Evolutionary conservation across 2,888 invertebrate genomes (phyloP).

Genomic region (Atherix ibis): DNA sequence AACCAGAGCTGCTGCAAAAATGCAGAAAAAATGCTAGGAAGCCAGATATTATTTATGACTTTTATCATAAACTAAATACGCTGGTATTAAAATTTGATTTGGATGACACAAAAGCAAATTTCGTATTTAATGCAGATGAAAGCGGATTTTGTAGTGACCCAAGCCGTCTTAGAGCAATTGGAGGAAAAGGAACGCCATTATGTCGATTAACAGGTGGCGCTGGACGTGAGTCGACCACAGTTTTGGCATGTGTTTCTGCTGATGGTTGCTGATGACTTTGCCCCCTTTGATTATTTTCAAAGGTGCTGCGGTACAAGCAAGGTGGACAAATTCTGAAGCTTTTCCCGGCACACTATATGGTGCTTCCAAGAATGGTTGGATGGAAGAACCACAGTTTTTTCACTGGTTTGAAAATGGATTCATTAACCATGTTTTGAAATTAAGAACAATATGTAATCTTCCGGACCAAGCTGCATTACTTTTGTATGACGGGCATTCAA

Average conservation of each 20-base stretch:
- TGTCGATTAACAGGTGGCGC: constrained; percentile 5
- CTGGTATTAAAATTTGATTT: too few species aligned
- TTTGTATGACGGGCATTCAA: constrained; percentile 7
- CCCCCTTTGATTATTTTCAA: constrained; percentile 7
- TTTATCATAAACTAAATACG: constrained; percentile 6
- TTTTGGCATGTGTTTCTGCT: constrained; percentile 6
- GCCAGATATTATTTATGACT: constrained; percentile 5
- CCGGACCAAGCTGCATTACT: constrained; percentile 5
- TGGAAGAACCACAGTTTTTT: constrained; percentile 1
- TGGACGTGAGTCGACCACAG: constrained; percentile 6
- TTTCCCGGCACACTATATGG: constrained; percentile 7
- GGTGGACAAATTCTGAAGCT: constrained; percentile 3
- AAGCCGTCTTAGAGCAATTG: constrained; percentile 3
- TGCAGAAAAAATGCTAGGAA: constrained; percentile 6
- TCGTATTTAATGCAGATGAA: constrained; percentile 6
- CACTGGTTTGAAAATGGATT: constrained; percentile 1
- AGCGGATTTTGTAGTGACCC: constrained; percentile 5
- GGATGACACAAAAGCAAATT: constrained; percentile 2
- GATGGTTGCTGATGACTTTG: constrained; percentile 1
- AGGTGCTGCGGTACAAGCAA: constrained; percentile 5
- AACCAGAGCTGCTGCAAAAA: neutral
- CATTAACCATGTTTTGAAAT: neutral
- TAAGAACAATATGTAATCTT: neutral
- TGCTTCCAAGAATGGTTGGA: constrained; percentile 5
- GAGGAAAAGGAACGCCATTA: constrained; percentile 4